Evolutionary conservation across 2,113 vertebrate species (phyloP), one percentile per base, ranked within the genome.

Genomic region (Nannobrachium achirus): DNA sequence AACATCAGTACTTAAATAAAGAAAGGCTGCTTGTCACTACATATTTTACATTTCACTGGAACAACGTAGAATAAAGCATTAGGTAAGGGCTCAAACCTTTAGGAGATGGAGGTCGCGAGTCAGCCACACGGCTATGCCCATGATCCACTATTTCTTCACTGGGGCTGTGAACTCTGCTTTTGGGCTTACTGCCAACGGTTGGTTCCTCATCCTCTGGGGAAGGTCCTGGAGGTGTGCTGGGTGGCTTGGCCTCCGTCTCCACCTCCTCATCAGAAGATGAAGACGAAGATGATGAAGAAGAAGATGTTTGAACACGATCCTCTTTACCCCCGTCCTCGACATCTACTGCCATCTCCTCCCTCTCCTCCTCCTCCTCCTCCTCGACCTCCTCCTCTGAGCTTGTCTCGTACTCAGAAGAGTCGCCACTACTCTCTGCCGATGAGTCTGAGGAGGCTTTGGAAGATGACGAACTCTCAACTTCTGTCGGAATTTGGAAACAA

Each of bases 371-470:
- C 6, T 92, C 93, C 0, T 91, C 88, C 0, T 92, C 93, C 6
- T 92, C 93, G 0, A 91, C 88, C 0, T 92, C 93, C 0, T 94
- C 93, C 0, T 95, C 95, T 0, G 95, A 96, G 10, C 95, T 97
- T 8, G 95, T 89, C 68, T 95, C 97, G 0, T 95, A 97, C 44
- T 95, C 95, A 0, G 96, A 97, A 44, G 96, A 98, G 52, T 93
- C 94, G 0, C 92, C 92, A 6, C 93, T 96, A 6, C 93, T 96
- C 66, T 90, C 94, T 0, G 92, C 92, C 0, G 94, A 96, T 1
- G 95, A 95, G 57, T 91, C 92, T 0, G 91, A 93, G 58, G 89
- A 93, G 33, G 89, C 91, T 82, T 94, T 94, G 59, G 95, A 96
- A 25, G 94, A 95, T 0, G 82, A 77, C 0, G 93, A 87, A 56